phyloP scores from a whole-genome alignment of 2,888 invertebrate species.

The Palloptera scutellata region DNA sequence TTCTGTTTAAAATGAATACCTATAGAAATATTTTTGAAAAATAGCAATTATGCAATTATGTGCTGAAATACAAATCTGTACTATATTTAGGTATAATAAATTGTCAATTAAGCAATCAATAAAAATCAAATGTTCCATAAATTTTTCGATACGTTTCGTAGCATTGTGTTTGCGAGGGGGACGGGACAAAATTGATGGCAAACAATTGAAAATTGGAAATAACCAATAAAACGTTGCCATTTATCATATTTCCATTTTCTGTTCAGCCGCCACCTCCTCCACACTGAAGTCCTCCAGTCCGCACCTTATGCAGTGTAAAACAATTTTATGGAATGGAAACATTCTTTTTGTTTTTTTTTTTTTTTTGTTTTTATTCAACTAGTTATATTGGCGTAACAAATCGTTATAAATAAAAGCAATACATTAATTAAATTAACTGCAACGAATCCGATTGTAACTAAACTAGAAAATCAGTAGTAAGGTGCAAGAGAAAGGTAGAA shows the following conservation, averaged over 20 bases:
- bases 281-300: no score
- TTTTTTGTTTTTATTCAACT: no score
- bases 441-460: constrained; percentile 1
- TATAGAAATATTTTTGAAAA: no score
- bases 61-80: no score
- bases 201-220: constrained; percentile 31
- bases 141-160: constrained; percentile 4
- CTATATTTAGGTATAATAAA: constrained; percentile 17
- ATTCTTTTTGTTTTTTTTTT: no score
- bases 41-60: no score
- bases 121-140: constrained; percentile 22
- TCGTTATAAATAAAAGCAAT: neutral
- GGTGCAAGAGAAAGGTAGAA: neutral
- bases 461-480: no score
- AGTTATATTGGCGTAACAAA: no score
- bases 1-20: no score
- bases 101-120: constrained; percentile 29
- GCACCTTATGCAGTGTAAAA: no score
- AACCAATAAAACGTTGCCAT: constrained; percentile 32
- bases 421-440: constrained; percentile 17
- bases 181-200: constrained; percentile 36
- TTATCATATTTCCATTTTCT: constrained; percentile 24
- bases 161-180: neutral
- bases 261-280: no score
- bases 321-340: no score